These are phyloP conservation scores for Ellobium chinense DNA, from an alignment of 2,888 invertebrate species.

Conservation along the genomic window DNA sequence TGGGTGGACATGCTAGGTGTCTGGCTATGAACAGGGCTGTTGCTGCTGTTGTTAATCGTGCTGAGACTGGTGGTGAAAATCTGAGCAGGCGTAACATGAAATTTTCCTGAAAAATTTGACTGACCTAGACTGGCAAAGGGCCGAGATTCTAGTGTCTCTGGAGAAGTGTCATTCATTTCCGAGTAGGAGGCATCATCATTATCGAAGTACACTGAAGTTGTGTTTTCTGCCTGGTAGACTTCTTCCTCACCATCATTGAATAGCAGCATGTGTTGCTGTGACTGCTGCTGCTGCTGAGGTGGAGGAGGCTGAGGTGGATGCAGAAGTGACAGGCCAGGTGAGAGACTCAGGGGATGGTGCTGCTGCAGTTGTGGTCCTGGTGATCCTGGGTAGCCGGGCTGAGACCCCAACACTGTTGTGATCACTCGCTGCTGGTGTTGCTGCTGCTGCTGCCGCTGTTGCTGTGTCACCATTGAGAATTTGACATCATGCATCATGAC, in stretches of 20 bases:
- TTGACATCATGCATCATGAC: conserved; percentile 76
- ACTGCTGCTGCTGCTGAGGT: conserved; percentile 33
- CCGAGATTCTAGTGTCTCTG: conserved; percentile 21
- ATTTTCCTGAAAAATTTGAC: conserved; percentile 31
- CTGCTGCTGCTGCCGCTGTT: conserved; percentile 51
- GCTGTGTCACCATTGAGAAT: conserved; percentile 57
- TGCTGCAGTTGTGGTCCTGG: conserved; percentile 22
- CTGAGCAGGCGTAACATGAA: conserved; percentile 23
- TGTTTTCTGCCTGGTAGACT: conserved; percentile 63
- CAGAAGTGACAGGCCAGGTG: conserved; percentile 31
- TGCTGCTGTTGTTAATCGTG: not conserved
- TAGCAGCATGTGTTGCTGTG: conserved; percentile 60
- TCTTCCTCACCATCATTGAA: conserved; percentile 76
- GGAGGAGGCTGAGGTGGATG: conserved; percentile 39
- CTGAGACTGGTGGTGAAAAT: conserved; percentile 28
- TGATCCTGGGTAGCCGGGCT: not conserved
- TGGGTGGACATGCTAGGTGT: not conserved
- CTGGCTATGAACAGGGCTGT: not conserved
- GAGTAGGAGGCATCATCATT: conserved; percentile 77
- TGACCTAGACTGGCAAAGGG: conserved; percentile 11
- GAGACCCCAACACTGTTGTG: not conserved
- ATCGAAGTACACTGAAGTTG: conserved; percentile 70
- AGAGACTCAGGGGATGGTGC: conserved; percentile 19
- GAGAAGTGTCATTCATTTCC: conserved; percentile 77
- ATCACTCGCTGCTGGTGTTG: conserved; percentile 37